Base-by-base conservation (phyloP, 2,888 invertebrate genomes). In the Malthinus seriepunctatus region DNA sequence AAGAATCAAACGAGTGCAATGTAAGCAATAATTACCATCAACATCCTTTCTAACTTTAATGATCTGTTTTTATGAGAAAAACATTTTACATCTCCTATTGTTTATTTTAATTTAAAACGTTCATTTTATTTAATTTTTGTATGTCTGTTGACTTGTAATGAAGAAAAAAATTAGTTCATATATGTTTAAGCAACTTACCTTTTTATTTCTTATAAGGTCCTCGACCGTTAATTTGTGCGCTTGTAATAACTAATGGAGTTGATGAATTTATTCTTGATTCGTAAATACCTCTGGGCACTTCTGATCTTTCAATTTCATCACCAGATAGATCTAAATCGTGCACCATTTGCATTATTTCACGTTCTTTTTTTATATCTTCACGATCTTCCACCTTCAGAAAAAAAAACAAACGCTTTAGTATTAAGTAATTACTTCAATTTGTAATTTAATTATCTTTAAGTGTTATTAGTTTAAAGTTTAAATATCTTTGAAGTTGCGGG, bases 271-370 rank as follows among this genome's bases (percentile, higher is more conserved):
- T 67, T 65, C 78, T 67, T 38, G 78, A 79, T 79, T 79, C 84
- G 80, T 82, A 87, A 80, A 82, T 83, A 71, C 79, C 85, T 70
- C 82, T 81, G 47, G 87, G 86, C 45, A 86, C 83, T 74, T 88
- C 88, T 23, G 86, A 82, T 45, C 88, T 80, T 74, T 90, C 89
- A 64, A 86, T 78, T 65, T 89, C 88, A 60, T 92, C 91, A 1
- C 90, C 90, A 44, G 89, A 88, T 51, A 95, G 82, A 72, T 90
- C 93, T 69, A 95, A 80, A 12, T 93, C 95, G n/a, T 93, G 92
- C 63, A 95, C 91, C 86, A 95, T 87, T 80, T 95, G 95, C 79
- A 93, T 91, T 67, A 95, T 93, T 81, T 95, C 94, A 2, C 93
- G 84, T 78, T 94, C 93, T 76, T 94, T 93, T 77, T 94, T 93